These are phyloP conservation scores for Drosophila micromelanica DNA, from an alignment of 1,140 invertebrate genomes.

Conservation along the genomic window DNA sequence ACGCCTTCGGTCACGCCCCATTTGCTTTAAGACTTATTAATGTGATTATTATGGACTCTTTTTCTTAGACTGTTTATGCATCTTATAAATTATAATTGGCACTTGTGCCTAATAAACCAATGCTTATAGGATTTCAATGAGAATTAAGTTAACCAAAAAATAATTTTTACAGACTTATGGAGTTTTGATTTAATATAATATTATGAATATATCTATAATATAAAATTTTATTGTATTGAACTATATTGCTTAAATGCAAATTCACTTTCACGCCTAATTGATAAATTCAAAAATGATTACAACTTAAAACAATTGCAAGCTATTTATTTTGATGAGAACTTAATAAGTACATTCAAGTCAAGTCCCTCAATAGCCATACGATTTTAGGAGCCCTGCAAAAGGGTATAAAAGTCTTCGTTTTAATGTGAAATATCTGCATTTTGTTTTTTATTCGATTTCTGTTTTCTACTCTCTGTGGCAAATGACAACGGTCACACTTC, in stretches of 20 bases:
- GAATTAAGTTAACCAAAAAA: too few species aligned
- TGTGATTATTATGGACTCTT: conserved; percentile 50
- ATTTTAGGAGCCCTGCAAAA: conserved; percentile 14
- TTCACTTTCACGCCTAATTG: background rate
- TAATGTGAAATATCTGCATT: conserved; percentile 16
- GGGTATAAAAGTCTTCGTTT: conserved; percentile 18
- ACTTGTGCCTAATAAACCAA: conserved; percentile 1
- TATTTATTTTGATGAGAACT: conserved; percentile 6
- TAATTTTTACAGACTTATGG: too few species aligned
- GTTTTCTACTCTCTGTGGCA: conserved; percentile 14
- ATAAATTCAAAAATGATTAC: background rate
- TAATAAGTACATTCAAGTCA: background rate
- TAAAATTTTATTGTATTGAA: too few species aligned
- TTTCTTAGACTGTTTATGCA: conserved; percentile 34
- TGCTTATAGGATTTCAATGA: background rate
- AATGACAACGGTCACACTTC: conserved; percentile 70
- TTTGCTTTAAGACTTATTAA: conserved; percentile 52
- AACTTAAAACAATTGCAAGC: conserved; percentile 7
- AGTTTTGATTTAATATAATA: too few species aligned
- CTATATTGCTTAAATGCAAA: background rate
- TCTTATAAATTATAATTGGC: background rate
- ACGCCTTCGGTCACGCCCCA: conserved; percentile 36
- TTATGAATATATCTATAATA: too few species aligned
- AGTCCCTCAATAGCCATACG: conserved; percentile 10
- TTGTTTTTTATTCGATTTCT: conserved; percentile 3